Conservation (phyloP, 2,113 vertebrate species). For the Hippopotamus amphibius region DNA sequence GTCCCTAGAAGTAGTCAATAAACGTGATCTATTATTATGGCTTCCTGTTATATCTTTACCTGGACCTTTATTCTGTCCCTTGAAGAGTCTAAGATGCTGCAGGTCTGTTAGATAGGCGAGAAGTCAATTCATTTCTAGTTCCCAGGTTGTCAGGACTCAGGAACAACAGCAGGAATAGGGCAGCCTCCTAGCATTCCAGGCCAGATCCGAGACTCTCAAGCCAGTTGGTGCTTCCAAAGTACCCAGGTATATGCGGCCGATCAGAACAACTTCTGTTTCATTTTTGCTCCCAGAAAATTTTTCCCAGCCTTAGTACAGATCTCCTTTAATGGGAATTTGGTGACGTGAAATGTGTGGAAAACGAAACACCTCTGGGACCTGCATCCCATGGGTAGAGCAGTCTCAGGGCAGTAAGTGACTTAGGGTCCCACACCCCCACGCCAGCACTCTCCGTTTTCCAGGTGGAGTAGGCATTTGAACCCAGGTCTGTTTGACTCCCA, state of each 20-base stretch:
- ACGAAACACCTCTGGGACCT: background rate
- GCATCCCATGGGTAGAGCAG: background rate
- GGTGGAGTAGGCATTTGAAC: constrained; percentile 38
- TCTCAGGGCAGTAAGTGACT: background rate
- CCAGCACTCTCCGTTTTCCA: background rate
- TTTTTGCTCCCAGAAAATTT: background rate
- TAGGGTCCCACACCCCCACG: no score
- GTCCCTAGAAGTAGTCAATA: background rate
- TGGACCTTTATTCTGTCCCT: background rate
- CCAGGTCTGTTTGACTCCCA: background rate
- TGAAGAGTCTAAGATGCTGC: background rate
- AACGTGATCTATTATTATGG: fast-evolving
- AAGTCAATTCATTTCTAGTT: background rate
- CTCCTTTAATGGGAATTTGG: background rate
- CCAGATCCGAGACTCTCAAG: background rate
- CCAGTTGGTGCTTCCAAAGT: no score
- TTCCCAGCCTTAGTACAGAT: background rate
- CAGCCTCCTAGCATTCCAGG: background rate
- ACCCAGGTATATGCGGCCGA: fast-evolving
- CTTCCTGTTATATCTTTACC: background rate
- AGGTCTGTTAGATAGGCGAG: background rate
- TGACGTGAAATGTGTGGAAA: background rate
- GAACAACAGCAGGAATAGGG: background rate
- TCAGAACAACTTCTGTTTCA: background rate
- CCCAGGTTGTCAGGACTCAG: background rate